Percentiles rank a stretch among this genome's conserved stretches.
These are phyloP conservation scores for Tringa solitaria DNA, from an alignment of 2,113 vertebrate genomes.

Conservation along the genomic window DNA sequence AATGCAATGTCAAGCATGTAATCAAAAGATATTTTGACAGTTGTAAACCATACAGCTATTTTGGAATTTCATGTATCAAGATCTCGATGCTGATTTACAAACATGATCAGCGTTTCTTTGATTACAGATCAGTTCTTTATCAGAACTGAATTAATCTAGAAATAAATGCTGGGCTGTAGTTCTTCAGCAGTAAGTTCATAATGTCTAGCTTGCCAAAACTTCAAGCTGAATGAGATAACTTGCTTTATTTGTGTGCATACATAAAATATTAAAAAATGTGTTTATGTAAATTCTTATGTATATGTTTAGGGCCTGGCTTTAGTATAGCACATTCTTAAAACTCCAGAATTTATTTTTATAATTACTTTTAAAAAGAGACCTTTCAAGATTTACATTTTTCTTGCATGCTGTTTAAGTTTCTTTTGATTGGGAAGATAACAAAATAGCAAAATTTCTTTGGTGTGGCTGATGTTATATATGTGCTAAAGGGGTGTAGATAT, in stretches of 20 bases:
- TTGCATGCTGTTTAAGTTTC: neutral
- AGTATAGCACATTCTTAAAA: neutral
- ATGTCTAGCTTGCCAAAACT: neutral
- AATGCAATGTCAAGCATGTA: neutral
- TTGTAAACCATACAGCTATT: neutral
- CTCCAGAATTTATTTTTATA: neutral
- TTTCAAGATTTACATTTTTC: neutral
- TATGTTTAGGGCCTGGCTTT: neutral
- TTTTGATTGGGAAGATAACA: neutral
- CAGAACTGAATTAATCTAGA: neutral
- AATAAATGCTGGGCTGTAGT: neutral
- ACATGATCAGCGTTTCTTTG: neutral
- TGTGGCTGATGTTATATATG: fast-evolving
- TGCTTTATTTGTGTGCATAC: neutral
- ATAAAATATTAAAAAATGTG: neutral
- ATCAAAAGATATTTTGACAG: neutral
- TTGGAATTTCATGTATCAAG: neutral
- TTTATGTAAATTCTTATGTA: neutral
- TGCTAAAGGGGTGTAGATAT: neutral
- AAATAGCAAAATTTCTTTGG: neutral
- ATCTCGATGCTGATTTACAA: neutral
- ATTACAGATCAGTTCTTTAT: neutral
- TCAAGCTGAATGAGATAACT: neutral
- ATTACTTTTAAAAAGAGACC: neutral
- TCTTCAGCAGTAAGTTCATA: neutral